Conservation (phyloP, 2,888 invertebrate species). For the Dynastes maya region DNA sequence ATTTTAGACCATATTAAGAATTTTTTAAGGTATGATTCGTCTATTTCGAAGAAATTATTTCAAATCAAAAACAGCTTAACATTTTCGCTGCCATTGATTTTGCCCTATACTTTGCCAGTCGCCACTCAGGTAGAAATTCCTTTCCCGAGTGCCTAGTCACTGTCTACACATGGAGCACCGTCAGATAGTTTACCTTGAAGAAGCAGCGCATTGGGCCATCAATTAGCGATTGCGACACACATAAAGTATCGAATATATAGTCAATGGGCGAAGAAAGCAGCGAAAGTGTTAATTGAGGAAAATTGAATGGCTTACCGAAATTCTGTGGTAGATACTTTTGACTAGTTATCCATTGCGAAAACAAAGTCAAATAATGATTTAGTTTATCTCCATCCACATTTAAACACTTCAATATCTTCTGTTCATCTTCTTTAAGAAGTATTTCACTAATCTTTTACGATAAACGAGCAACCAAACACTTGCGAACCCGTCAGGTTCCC, state of each 20-base stretch:
- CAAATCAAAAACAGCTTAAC: too few species aligned
- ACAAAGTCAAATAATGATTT: conserved; percentile 72
- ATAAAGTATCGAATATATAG: too few species aligned
- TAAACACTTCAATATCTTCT: conserved; percentile 69
- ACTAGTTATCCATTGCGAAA: conserved; percentile 75
- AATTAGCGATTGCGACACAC: too few species aligned
- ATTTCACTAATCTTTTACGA: not conserved
- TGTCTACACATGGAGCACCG: too few species aligned
- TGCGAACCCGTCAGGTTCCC: not conserved
- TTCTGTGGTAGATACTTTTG: conserved; percentile 74
- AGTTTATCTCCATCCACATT: conserved; percentile 74
- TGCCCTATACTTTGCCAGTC: too few species aligned
- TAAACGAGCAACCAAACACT: not conserved
- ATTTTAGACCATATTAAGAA: conserved; percentile 76
- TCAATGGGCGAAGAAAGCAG: too few species aligned
- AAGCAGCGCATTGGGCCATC: too few species aligned
- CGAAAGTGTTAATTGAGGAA: too few species aligned
- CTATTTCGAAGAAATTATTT: conserved; percentile 53
- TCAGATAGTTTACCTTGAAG: too few species aligned
- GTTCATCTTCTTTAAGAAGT: not conserved
- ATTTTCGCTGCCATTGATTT: too few species aligned
- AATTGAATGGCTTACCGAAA: conserved; percentile 63
- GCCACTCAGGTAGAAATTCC: too few species aligned
- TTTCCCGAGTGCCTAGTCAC: too few species aligned
- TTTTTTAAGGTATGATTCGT: conserved; percentile 72